Evolutionary conservation across 2,888 invertebrate species (phyloP), one percentile per base, ranked within the genome.

Genomic region (Epistrophe grossulariae): DNA sequence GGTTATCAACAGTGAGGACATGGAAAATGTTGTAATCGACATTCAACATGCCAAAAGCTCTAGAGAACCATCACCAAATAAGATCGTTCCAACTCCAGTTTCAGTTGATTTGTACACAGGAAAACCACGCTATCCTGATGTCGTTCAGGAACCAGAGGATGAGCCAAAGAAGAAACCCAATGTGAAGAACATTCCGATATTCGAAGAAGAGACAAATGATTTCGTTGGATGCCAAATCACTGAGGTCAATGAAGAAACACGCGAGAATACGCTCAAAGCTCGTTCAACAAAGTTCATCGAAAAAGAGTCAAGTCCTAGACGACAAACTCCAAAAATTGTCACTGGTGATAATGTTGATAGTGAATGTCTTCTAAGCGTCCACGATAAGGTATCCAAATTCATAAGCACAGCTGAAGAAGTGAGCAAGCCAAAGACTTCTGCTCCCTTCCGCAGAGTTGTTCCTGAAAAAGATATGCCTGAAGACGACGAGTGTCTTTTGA

Each of bases 141-240:
- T 95, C 90, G 95, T 96, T 0, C 95, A 94, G 89, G 96, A 97
- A 91, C 96, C 97, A 0, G 96, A 96, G 88, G 96, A 96, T 89
- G 94, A 94, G 45, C 91, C 90, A 0, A 93, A 93, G 1, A 90
- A 88, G 64, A 93, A 92, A 83, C 93, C 93, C 52, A 91, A 92
- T 66, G 89, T 94, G 3, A 93, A 93, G 4, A 94, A 94, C 76
- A 93, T 94, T 52, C 93, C 94, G 4, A 94, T 94, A 38, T 92
- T 93, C 43, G 96, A 96, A 93, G 93, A 94, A 28, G 95, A 95
- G 88, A 90, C 91, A 1, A 92, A 92, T 52, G 90, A 91, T 2
- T 93, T 89, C 88, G 89, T 93, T 17, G 91, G 92, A 8, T 93
- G 92, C 24, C 94, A 95, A 31, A 94, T 95, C 45, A 94, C 94